Evolutionary conservation across 2,113 vertebrate species (phyloP), one percentile per base, ranked within the genome.

Genomic region (Morone saxatilis): DNA sequence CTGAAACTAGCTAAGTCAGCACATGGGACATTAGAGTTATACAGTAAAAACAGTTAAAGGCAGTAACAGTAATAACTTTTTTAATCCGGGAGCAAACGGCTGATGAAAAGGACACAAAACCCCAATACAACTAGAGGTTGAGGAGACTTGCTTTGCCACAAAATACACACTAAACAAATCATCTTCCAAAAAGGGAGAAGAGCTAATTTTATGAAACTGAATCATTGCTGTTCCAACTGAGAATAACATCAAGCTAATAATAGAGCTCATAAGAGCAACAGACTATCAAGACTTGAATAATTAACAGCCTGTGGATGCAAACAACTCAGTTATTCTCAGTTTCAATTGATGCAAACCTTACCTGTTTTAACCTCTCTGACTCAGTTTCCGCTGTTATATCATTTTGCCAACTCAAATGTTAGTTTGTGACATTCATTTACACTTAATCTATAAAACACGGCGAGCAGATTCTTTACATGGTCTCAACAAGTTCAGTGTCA

Each of bases 371-470:
- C 51, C 63, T 71, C 56, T 57, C 17, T 51, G 48, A 48, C n/a
- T 53, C 51, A 31, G 47, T 62, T 73, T 54, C 36, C n/a, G 6
- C 19, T n/a, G 54, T 53, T 38, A 38, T 71, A 80, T 76, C 4
- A 60, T 68, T 85, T 65, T 12, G 57, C 56, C 45, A 38, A 57
- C 50, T 63, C 16, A 89, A 85, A 80, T 80, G 73, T 74, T 60
- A 85, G 43, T 45, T 72, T 4, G 25, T 85, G 62, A 73, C 71
- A 82, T 86, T 84, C 80, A 53, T 71, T 84, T 82, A 65, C 19
- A 40, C 14, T 50, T 0, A 41, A 20, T 70, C 16, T 47, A 12
- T 63, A 41, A 66, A 57, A 82, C 45, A 45, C 31, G 14, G 8
- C 22, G 17, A 41, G n/a, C 25, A 19, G 9, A 70, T 61, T 56